Conservation (phyloP, 2,113 vertebrate species). For the Tenrec ecaudatus region DNA sequence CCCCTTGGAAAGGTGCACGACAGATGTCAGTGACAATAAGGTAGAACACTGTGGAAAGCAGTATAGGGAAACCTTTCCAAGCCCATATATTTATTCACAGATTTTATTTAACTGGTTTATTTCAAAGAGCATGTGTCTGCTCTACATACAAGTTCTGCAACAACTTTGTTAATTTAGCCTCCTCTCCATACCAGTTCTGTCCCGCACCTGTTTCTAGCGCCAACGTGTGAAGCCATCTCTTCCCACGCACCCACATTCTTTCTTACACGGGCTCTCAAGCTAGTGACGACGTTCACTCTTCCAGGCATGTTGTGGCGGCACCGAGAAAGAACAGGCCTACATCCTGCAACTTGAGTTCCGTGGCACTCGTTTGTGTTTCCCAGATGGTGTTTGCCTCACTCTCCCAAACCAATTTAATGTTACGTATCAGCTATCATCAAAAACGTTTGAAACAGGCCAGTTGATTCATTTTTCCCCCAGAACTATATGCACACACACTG, state of each 20-base stretch:
- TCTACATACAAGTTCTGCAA: slow-evolving; percentile 64
- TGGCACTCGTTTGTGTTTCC: slow-evolving; percentile 53
- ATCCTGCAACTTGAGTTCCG: slow-evolving; percentile 22
- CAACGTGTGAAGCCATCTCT: slow-evolving; percentile 54
- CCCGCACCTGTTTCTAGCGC: slow-evolving; percentile 56
- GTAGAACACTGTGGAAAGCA: slow-evolving; percentile 35
- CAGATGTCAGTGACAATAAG: slow-evolving; percentile 67
- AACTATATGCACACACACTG: background rate
- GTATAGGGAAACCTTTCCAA: slow-evolving; percentile 60
- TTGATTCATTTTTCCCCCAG: slow-evolving; percentile 56
- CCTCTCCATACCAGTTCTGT: slow-evolving; percentile 16
- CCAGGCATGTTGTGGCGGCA: slow-evolving; percentile 52
- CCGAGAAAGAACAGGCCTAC: slow-evolving; percentile 62
- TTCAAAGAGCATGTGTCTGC: slow-evolving; percentile 68
- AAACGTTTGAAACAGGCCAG: slow-evolving; percentile 66
- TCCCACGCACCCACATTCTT: slow-evolving; percentile 21
- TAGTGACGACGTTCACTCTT: background rate
- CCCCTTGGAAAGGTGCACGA: slow-evolving; percentile 61
- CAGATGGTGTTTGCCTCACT: slow-evolving; percentile 68
- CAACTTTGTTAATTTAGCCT: slow-evolving; percentile 68
- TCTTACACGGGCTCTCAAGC: slow-evolving; percentile 21
- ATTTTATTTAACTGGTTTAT: slow-evolving; percentile 77
- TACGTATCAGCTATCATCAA: slow-evolving; percentile 71
- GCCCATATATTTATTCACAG: slow-evolving; percentile 67
- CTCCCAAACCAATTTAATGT: slow-evolving; percentile 69